Base-by-base conservation (phyloP, 2,888 invertebrate species). In the Willowsia nigromaculata region DNA sequence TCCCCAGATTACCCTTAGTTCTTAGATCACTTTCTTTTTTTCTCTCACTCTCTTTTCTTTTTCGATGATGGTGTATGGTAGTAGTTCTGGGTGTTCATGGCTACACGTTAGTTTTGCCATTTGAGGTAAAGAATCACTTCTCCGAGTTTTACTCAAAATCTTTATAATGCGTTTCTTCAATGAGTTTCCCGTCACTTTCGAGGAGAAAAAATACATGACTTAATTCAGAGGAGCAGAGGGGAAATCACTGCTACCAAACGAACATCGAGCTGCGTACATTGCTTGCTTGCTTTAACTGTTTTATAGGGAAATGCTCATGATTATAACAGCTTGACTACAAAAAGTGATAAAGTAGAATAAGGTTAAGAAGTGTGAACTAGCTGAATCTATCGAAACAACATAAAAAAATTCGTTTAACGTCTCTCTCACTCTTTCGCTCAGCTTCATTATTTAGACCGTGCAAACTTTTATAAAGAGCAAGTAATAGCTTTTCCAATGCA, bases 1-100 rank as follows among this genome's bases (percentile, higher is more conserved):
- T 85, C 84, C 84, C 88, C 25, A 89, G 89, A 89, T 89, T 89
- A 65, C 89, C 80, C 68, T 89, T 89, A 84, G 43, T 56, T 56
- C 85, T 85, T 59, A 88, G 59, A 78, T 78, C 37, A 43, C 82
- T 87, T 87, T 82, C 71, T n/a, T 40, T 27, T 76, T 33, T 71
- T 1, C 30, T 50, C 53, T 78, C 56, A 25, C 15, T 22, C 53
- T 81, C 37, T 18, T 9, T 59, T 40, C 43, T 71, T 43, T 15
- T n/a, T 40, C 18, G 11, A 2, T 18, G 25, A 81, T 59, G 59
- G 37, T 15, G 50, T 50, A 43, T 78, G 33, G 7, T 40, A 30
- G 50, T 37, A 43, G 59, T 59, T 13, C 22, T 50, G 50, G 30
- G 50, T 50, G 18, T 4, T 30, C 33, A 18, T 43, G 25, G 40